These are phyloP conservation scores for Limenitis camilla DNA, from an alignment of 2,888 invertebrate species.

Conservation along the genomic window DNA sequence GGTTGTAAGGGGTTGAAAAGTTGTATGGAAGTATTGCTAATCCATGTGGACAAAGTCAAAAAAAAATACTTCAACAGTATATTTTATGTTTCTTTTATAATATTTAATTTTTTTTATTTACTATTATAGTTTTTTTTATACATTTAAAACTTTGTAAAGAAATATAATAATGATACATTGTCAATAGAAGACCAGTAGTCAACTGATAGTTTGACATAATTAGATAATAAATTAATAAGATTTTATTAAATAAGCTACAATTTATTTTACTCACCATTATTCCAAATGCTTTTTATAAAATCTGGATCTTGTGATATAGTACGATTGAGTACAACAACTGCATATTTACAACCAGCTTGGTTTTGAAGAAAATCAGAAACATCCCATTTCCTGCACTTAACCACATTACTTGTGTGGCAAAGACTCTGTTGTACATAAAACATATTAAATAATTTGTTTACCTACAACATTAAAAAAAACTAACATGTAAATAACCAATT, in stretches of 20 bases:
- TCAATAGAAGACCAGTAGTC: too few species aligned
- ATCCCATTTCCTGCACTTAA: constrained; percentile 49
- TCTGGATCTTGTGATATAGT: constrained; percentile 69
- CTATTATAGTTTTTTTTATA: too few species aligned
- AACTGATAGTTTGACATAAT: neutral
- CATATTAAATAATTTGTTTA: constrained; percentile 32
- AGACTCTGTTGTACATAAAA: constrained; percentile 35
- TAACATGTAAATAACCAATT: too few species aligned
- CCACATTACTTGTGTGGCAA: constrained; percentile 32
- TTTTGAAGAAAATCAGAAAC: constrained; percentile 23
- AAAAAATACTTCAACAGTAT: too few species aligned
- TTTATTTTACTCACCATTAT: constrained; percentile 71
- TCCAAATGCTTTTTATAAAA: constrained; percentile 77
- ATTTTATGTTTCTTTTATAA: too few species aligned
- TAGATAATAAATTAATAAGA: neutral
- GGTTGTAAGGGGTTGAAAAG: too few species aligned
- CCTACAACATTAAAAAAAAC: constrained; percentile 30
- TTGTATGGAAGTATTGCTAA: too few species aligned
- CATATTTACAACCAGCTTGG: constrained; percentile 59
- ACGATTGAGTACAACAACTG: constrained; percentile 79
- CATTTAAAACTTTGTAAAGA: too few species aligned
- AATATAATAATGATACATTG: too few species aligned
- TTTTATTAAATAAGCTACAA: neutral
- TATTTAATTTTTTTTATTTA: too few species aligned
- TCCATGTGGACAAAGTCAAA: too few species aligned